phyloP scores from a whole-genome alignment of 2,797 vertebrate genomes.

The Muraenolepis orangiensis region DNA sequence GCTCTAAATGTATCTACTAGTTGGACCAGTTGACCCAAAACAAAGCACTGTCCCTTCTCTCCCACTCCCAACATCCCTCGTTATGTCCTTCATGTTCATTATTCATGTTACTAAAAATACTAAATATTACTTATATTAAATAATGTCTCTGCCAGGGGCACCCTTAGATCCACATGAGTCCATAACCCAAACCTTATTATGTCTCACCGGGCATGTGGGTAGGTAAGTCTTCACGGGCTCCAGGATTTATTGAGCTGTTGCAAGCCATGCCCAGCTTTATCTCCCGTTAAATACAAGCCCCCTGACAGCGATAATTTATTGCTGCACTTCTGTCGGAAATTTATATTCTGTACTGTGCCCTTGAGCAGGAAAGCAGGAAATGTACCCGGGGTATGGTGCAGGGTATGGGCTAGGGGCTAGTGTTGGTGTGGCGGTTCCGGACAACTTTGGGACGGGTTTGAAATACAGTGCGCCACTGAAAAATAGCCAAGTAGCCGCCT shows the following conservation, averaged over 20 bases:
- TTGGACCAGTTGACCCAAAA: neutral
- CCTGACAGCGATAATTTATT: neutral
- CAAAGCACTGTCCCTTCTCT: neutral
- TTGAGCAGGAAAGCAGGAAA: neutral
- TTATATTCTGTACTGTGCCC: neutral
- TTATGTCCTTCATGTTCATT: neutral
- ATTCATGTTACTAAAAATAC: neutral
- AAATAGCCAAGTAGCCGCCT: too few species aligned
- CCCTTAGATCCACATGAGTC: neutral
- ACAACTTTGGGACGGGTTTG: too few species aligned
- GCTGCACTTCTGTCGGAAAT: neutral
- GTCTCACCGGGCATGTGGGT: neutral
- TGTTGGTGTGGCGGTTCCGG: too few species aligned
- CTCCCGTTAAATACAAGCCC: neutral
- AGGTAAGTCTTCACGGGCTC: neutral
- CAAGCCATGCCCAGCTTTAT: neutral
- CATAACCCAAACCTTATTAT: neutral
- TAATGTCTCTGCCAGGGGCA: neutral
- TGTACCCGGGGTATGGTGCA: neutral
- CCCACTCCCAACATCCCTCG: neutral
- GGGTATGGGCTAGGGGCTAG: neutral
- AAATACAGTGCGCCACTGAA: too few species aligned
- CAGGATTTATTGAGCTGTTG: neutral
- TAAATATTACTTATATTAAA: neutral
- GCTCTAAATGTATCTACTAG: neutral